Percentiles rank a stretch among this genome's conserved stretches.
Conservation (phyloP, 1,140 invertebrate species). For the Drosophila seguyi region DNA sequence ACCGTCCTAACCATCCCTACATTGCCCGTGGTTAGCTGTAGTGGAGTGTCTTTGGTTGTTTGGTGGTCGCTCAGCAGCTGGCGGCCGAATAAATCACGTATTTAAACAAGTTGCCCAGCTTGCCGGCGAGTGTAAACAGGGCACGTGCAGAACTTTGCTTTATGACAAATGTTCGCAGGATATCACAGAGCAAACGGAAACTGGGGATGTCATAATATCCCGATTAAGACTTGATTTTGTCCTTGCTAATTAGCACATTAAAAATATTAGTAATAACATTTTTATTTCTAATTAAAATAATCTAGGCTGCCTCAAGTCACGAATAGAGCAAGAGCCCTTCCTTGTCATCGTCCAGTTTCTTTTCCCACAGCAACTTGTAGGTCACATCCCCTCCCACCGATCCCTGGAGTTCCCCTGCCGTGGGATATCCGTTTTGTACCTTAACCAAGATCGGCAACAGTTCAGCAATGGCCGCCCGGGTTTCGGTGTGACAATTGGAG, state of each 20-base stretch:
- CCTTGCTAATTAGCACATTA: background rate
- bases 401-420: slow-evolving; percentile 19
- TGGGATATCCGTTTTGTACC: slow-evolving; percentile 47
- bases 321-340: slow-evolving; percentile 53
- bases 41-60: slow-evolving; percentile 42
- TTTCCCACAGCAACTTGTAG: slow-evolving; percentile 64
- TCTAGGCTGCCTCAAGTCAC: background rate
- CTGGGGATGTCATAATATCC: background rate
- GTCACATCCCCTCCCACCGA: slow-evolving; percentile 35
- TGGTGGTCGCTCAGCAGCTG: slow-evolving; percentile 61
- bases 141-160: slow-evolving; percentile 78
- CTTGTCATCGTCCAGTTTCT: slow-evolving; percentile 52
- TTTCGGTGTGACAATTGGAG: slow-evolving; percentile 49
- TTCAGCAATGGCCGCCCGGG: slow-evolving; percentile 41
- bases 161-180: slow-evolving; percentile 74
- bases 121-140: slow-evolving; percentile 68
- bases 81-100: slow-evolving; percentile 80
- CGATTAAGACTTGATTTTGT: slow-evolving; percentile 5
- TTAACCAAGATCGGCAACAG: slow-evolving; percentile 56
- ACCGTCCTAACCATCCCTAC: slow-evolving; percentile 19
- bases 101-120: slow-evolving; percentile 80
- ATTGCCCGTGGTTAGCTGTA: slow-evolving; percentile 31
- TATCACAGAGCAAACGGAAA: slow-evolving; percentile 19
- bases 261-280: background rate
- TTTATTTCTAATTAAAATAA: background rate